These are phyloP conservation scores for Drosophila flavopinicola DNA, from an alignment of 2,888 invertebrate genomes.

Conservation along the genomic window DNA sequence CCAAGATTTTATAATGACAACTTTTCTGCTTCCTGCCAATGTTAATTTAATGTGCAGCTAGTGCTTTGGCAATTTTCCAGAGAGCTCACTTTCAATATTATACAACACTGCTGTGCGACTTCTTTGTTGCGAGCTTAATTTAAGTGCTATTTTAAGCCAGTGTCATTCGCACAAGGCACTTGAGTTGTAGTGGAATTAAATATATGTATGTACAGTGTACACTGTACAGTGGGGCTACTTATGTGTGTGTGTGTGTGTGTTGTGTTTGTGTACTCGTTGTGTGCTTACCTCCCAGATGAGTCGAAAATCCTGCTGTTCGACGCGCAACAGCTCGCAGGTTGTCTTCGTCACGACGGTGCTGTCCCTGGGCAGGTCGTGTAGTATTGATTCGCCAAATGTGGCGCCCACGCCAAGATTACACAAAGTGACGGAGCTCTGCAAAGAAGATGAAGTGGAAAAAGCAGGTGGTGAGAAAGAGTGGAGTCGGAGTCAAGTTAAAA, in stretches of 20 bases:
- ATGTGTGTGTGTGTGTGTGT: not conserved
- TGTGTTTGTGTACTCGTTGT: not conserved
- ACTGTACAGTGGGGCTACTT: too few relatives aligned
- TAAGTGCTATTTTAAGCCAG: not conserved
- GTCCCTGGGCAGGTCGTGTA: slow-evolving; percentile 89
- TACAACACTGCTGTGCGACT: too few relatives aligned
- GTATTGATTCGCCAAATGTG: slow-evolving; percentile 91
- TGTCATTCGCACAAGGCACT: slow-evolving; percentile 25
- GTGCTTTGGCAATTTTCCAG: not conserved
- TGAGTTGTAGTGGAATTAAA: slow-evolving; percentile 20
- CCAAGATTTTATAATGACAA: too few relatives aligned
- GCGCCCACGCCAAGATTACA: slow-evolving; percentile 90
- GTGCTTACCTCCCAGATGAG: slow-evolving; percentile 90
- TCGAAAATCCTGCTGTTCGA: slow-evolving; percentile 91
- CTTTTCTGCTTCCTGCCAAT: not conserved
- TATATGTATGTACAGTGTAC: not conserved
- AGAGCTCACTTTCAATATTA: not conserved
- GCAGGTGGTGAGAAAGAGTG: not conserved
- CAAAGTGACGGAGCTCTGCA: slow-evolving; percentile 88
- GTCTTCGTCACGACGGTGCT: slow-evolving; percentile 90
- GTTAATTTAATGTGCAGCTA: not conserved
- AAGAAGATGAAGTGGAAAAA: slow-evolving; percentile 47
- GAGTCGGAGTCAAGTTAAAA: slow-evolving; percentile 25
- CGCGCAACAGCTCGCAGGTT: slow-evolving; percentile 89
- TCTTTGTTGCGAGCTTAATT: not conserved